A percentile compares a stretch with the other conserved stretches of the same genome.
phyloP scores from a whole-genome alignment of 2,797 vertebrate genomes.

The Chelmon rostratus region DNA sequence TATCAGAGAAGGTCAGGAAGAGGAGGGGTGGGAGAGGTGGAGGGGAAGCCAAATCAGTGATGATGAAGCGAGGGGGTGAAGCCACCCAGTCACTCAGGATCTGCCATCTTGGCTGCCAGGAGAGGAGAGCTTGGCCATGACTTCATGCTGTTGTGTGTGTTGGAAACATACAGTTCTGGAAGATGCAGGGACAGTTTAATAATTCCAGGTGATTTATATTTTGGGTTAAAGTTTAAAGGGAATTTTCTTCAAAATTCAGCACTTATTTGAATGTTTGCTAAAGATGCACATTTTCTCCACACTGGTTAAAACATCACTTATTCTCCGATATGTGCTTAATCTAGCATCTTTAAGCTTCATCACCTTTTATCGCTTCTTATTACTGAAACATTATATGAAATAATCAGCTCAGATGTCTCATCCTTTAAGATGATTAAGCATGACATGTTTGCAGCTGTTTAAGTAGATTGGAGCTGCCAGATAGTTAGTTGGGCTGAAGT shows the following conservation, averaged over 20 bases:
- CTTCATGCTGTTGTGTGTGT: constrained; percentile 21
- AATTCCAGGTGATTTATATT: constrained; percentile 8
- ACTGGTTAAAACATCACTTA: too few relatives aligned
- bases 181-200: neutral
- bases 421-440: too few relatives aligned
- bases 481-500: too few relatives aligned
- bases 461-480: too few relatives aligned
- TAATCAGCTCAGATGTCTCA: too few relatives aligned
- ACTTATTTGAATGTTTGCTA: neutral
- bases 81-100: constrained; percentile 42
- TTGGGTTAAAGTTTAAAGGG: neutral
- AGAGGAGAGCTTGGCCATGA: constrained; percentile 15
- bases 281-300: neutral
- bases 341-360: too few relatives aligned
- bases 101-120: constrained; percentile 49
- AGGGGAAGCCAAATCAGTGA: constrained; percentile 70
- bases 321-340: too few relatives aligned
- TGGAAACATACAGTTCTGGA: constrained; percentile 17
- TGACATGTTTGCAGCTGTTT: too few relatives aligned
- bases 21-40: constrained; percentile 69
- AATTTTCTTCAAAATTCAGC: too few relatives aligned
- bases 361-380: too few relatives aligned
- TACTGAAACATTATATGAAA: too few relatives aligned
- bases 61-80: constrained; percentile 52
- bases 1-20: constrained; percentile 87